Base-by-base conservation (phyloP, 2,797 vertebrate genomes). In the Thamnophis elegans region DNA sequence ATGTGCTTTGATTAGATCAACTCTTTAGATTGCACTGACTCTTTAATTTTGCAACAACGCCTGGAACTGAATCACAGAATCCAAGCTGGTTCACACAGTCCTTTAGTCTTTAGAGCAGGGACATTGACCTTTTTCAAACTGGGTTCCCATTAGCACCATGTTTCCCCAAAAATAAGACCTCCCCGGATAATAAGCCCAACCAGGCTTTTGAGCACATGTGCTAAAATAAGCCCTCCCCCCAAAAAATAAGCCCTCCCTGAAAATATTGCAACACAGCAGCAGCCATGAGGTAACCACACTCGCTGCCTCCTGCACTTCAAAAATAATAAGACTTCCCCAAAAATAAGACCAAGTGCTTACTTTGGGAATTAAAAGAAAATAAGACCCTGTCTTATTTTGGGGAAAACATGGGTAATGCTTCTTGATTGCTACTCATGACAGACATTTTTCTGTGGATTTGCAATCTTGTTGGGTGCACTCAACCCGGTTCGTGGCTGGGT, bases 391-490 rank as follows among this genome's bases (percentile, higher is more conserved):
- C 47, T 51, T 51, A 51, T 51, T 51, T 51, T 51, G 5, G 47
- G 47, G 47, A 7, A 51, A 51, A 51, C 47, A 51, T 5, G 47
- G 47, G 6, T 51, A 73, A 82, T 47, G 42, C 4, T 82, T 47
- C 42, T 82, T 22, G 42, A 28, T n/a, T 32, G 53, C 20, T 59
- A 94, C 93, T 94, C 91, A 96, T 94, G 12, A 51, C 94, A 96
- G 85, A 93, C 98, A 98, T 86, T 89, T 60, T 91, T 96, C 89
- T 0, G 97, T 94, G 0, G 28, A 4, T 25, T 90, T 93, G 78
- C 97, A 98, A 7, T 94, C 89, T 47, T 90, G 94, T 26, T 95
- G 25, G 28, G 92, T 18, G 85, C 98, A 98, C 36, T 96, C 89
- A 11, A 98, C 90, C 0, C 5, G 28, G 20, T 93, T 94, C 59